These are phyloP conservation scores for Monochamus alternatus DNA, from an alignment of 2,888 invertebrate species.

Conservation along the genomic window DNA sequence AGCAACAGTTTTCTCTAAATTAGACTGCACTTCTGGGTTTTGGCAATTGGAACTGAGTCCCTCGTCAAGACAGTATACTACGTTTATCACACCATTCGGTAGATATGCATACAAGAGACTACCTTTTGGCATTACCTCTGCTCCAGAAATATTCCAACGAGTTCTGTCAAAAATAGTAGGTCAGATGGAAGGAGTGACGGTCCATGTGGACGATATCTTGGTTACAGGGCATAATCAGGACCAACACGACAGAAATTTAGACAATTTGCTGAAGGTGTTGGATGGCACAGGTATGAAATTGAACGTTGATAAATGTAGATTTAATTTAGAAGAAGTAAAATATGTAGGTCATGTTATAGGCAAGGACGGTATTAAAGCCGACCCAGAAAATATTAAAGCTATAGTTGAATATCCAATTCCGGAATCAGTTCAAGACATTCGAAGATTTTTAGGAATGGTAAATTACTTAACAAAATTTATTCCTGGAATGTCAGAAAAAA, in stretches of 20 bases:
- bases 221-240: background rate
- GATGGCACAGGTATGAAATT: background rate
- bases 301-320: background rate
- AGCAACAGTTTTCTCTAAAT: background rate
- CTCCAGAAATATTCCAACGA: background rate
- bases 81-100: background rate
- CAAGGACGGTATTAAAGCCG: background rate
- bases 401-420: background rate
- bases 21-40: constrained; percentile 1
- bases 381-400: background rate
- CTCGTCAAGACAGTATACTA: background rate
- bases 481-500: constrained; percentile 6
- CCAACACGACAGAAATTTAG: background rate
- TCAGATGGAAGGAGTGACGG: background rate
- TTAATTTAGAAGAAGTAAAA: background rate
- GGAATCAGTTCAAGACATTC: background rate
- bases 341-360: background rate
- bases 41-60: background rate
- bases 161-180: background rate
- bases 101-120: background rate
- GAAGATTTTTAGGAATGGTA: background rate
- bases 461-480: constrained; percentile 5
- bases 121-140: background rate
- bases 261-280: background rate
- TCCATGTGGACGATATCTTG: background rate